phyloP scores from a whole-genome alignment of 2,113 vertebrate genomes.

The Bombycilla garrulus region DNA sequence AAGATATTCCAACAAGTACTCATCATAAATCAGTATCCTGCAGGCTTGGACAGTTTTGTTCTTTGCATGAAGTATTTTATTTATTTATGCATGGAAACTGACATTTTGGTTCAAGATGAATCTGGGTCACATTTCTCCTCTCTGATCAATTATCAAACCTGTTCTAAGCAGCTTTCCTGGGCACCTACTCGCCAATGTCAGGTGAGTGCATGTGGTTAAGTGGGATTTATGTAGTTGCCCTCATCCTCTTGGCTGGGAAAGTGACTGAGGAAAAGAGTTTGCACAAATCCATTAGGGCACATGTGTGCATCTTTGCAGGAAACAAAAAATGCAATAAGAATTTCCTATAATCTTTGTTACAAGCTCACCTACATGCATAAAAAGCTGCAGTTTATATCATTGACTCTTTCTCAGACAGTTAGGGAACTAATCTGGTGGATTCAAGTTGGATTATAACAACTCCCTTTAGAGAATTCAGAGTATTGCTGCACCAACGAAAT shows the following conservation, averaged over 20 bases:
- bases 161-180: background rate
- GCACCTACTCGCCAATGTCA: background rate
- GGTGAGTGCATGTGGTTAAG: background rate
- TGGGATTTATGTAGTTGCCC: background rate
- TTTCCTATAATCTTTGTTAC: background rate
- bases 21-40: background rate
- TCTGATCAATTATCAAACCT: background rate
- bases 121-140: background rate
- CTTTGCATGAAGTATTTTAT: background rate
- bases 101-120: background rate
- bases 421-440: background rate
- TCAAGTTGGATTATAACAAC: background rate
- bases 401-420: background rate
- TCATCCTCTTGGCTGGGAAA: background rate
- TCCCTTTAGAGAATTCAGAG: background rate
- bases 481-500: background rate
- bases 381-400: background rate
- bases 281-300: background rate
- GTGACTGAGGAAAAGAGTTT: background rate
- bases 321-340: background rate
- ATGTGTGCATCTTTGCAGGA: background rate
- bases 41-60: background rate
- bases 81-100: background rate
- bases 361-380: background rate
- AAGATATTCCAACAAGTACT: background rate